Base-by-base conservation (phyloP, 2,888 invertebrate genomes). In the Xestia c-nigrum region DNA sequence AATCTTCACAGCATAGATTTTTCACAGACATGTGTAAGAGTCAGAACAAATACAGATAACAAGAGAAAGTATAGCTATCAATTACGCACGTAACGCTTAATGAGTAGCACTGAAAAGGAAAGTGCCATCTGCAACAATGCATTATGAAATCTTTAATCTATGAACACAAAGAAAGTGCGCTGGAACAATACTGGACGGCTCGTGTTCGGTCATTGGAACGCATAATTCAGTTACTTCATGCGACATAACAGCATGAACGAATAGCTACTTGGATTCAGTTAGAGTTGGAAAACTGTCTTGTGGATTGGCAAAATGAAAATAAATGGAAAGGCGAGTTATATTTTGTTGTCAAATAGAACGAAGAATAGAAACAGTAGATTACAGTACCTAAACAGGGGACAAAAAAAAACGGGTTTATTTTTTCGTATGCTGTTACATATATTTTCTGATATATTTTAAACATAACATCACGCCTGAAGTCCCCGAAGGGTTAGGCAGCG, bases 101-200 rank as follows among this genome's bases (percentile, higher is more conserved):
- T 80, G 82, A 80, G 72, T 81, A 21, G 77, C 74, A 75, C 87
- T 85, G 80, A 86, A 85, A 87, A 84, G 64, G 85, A 88, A 85
- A 85, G 85, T 82, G 81, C 78, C 76, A 87, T 88, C 81, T 87
- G 80, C 75, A 86, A 88, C 87, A 87, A 88, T 87, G 82, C 85
- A 85, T 87, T 88, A 88, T 88, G 87, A 85, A 87, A 85, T 86
- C 76, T 82, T 84, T 61, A 76, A 83, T 86, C 84, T 76, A 79
- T 80, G 82, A 78, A 80, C 75, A 90, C 89, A 89, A 91, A 90
- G 90, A 91, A 91, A 92, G 89, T 87, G 91, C 90, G 86, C 84
- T 84, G 83, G 91, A 92, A 95, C 94, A 95, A 94, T 94, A 90
- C 90, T 90, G 91, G 92, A 92, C 91, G 89, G 66, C 72, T 81